phyloP scores from a whole-genome alignment of 2,888 invertebrate species.

The Ectropis crepuscularia region DNA sequence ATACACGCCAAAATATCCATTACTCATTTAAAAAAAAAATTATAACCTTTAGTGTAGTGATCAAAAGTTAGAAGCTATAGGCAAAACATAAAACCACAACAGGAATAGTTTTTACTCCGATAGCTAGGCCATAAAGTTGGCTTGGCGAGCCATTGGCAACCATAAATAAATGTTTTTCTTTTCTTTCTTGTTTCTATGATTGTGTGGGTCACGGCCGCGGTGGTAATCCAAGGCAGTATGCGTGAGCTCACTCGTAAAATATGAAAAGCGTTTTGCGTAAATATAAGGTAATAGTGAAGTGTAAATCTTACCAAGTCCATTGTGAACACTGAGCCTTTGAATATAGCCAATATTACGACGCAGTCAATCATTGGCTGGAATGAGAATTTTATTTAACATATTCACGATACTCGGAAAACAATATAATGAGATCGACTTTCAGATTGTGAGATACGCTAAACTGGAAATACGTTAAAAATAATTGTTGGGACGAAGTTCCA shows the following conservation, averaged over 20 bases:
- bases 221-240: conserved; percentile 56
- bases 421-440: neutral
- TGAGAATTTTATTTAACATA: neutral
- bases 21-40: no score
- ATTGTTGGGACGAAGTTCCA: no score
- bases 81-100: conserved; percentile 16
- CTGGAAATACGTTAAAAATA: no score
- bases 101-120: conserved; percentile 18
- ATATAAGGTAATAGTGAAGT: conserved; percentile 41
- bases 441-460: no score
- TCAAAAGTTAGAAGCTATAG: conserved; percentile 7
- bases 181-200: conserved; percentile 42
- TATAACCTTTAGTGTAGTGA: no score
- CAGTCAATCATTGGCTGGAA: conserved; percentile 11
- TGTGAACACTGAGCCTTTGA: conserved; percentile 15
- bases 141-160: conserved; percentile 9
- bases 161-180: conserved; percentile 20
- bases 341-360: conserved; percentile 11
- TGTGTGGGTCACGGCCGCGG: conserved; percentile 56
- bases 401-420: neutral
- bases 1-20: no score
- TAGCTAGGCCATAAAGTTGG: conserved; percentile 20
- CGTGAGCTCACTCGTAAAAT: conserved; percentile 72
- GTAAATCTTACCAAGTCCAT: conserved; percentile 19
- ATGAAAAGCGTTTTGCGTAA: conserved; percentile 61